phyloP scores from a whole-genome alignment of 2,888 invertebrate genomes.

The Mellilla xanthometata region DNA sequence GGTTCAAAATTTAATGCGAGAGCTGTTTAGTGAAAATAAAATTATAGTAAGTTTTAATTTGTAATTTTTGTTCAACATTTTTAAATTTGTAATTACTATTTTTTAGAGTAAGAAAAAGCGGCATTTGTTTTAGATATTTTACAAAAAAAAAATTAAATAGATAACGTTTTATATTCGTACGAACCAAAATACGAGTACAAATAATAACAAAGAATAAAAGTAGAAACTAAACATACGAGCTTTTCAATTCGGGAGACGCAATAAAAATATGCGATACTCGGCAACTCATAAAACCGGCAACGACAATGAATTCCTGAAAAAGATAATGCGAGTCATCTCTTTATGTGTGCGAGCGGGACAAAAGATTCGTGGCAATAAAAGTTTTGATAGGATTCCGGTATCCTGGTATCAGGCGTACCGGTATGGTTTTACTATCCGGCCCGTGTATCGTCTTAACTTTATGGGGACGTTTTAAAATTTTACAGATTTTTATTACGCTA shows the following conservation, averaged over 20 bases:
- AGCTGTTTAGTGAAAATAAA: constrained; percentile 3
- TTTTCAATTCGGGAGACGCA: constrained; percentile 70
- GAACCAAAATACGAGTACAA: constrained; percentile 21
- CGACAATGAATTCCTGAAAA: constrained; percentile 81
- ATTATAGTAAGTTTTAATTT: background rate
- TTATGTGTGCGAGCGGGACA: constrained; percentile 67
- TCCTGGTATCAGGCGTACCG: constrained; percentile 72
- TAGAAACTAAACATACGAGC: constrained; percentile 42
- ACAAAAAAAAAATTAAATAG: too few relatives aligned
- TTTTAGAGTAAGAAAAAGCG: too few relatives aligned
- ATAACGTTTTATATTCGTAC: background rate
- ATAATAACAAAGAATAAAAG: constrained; percentile 35
- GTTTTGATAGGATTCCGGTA: constrained; percentile 77
- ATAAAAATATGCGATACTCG: constrained; percentile 78
- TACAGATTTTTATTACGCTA: constrained; percentile 59
- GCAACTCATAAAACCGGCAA: constrained; percentile 72
- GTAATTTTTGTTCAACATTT: too few relatives aligned
- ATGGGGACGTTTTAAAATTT: constrained; percentile 63
- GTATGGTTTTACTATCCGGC: constrained; percentile 68
- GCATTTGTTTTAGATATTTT: too few relatives aligned
- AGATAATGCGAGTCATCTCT: constrained; percentile 71
- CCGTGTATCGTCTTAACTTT: constrained; percentile 68
- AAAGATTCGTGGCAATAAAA: constrained; percentile 71
- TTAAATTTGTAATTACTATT: too few relatives aligned
- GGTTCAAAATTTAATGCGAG: constrained; percentile 10